Conservation (phyloP, 2,797 vertebrate genomes). For the Emys orbicularis region DNA sequence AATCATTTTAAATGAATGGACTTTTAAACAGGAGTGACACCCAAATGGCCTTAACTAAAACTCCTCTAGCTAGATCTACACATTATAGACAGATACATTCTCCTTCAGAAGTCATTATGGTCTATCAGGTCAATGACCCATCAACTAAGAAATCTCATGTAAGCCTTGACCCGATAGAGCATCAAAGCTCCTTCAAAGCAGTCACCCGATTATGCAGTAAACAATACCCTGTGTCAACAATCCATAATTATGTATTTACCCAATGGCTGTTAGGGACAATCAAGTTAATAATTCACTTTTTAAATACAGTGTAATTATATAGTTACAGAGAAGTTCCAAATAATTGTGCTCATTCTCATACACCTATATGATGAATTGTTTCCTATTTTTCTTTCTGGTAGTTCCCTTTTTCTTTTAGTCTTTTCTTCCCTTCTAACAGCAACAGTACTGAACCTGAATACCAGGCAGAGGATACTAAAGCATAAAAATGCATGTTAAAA, state of each 20-base stretch:
- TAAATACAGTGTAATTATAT: conserved; percentile 70
- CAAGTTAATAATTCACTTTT: conserved; percentile 80
- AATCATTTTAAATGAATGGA: not conserved
- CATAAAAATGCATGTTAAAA: not conserved
- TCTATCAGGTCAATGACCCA: conserved; percentile 53
- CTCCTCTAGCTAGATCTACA: not conserved
- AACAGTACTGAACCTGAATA: not conserved
- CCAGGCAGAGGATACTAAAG: not conserved
- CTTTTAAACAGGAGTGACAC: not conserved
- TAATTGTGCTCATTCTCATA: conserved; percentile 51
- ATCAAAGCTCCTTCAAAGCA: conserved; percentile 59
- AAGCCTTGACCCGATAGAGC: conserved; percentile 38
- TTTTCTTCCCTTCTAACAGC: rapidly evolving
- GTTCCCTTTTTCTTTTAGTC: not conserved
- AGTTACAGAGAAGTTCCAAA: conserved; percentile 71
- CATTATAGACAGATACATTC: not conserved
- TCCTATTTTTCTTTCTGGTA: conserved; percentile 32
- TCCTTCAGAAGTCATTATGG: not conserved
- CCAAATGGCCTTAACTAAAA: not conserved
- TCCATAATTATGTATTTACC: conserved; percentile 71
- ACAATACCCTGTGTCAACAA: conserved; percentile 57
- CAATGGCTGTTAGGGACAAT: conserved; percentile 75
- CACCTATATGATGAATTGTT: conserved; percentile 50
- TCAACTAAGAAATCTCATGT: conserved; percentile 35
- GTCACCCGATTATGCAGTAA: conserved; percentile 36